Conservation (phyloP, 2,113 vertebrate genomes). For the Megaleporinus macrocephalus region DNA sequence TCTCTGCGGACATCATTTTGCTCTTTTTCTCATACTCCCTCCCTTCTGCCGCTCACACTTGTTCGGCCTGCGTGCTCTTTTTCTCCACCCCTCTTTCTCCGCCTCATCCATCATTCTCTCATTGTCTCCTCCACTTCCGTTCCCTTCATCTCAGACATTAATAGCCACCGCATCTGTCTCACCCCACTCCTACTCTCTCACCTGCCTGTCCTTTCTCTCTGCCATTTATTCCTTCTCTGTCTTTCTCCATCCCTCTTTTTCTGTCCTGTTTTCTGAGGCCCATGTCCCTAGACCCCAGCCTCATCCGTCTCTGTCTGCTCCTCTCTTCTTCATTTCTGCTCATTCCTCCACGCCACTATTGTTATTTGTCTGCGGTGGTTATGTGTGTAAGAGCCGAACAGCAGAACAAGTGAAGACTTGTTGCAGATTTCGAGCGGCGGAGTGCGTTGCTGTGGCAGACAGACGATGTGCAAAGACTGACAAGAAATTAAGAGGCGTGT, state of each 20-base stretch:
- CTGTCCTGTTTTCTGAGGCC: conserved; percentile 57
- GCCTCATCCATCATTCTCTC: conserved; percentile 63
- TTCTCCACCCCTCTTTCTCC: conserved; percentile 46
- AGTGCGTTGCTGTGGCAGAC: conserved; percentile 7
- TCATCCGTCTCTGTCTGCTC: conserved; percentile 69
- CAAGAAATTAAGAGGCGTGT: conserved; percentile 11
- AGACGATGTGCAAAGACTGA: conserved; percentile 30
- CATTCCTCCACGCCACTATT: conserved; percentile 62
- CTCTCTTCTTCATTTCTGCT: conserved; percentile 52
- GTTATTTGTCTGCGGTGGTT: conserved; percentile 29
- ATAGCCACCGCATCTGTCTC: conserved; percentile 66
- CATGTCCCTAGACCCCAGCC: conserved; percentile 52
- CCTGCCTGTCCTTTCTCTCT: conserved; percentile 42
- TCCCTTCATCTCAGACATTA: conserved; percentile 65
- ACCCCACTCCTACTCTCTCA: conserved; percentile 40
- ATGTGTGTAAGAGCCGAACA: background rate
- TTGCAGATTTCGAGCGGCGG: conserved; percentile 33
- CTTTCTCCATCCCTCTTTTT: conserved; percentile 34
- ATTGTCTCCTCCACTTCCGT: conserved; percentile 63
- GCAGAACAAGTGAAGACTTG: conserved; percentile 28
- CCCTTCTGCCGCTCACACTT: conserved; percentile 30
- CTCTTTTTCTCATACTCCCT: conserved; percentile 54
- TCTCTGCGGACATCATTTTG: conserved; percentile 22
- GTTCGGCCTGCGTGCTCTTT: conserved; percentile 41
- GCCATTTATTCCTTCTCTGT: conserved; percentile 32